A percentile compares a stretch with the other conserved stretches of the same genome.
phyloP scores from a whole-genome alignment of 2,113 vertebrate species.

The Merops nubicus region DNA sequence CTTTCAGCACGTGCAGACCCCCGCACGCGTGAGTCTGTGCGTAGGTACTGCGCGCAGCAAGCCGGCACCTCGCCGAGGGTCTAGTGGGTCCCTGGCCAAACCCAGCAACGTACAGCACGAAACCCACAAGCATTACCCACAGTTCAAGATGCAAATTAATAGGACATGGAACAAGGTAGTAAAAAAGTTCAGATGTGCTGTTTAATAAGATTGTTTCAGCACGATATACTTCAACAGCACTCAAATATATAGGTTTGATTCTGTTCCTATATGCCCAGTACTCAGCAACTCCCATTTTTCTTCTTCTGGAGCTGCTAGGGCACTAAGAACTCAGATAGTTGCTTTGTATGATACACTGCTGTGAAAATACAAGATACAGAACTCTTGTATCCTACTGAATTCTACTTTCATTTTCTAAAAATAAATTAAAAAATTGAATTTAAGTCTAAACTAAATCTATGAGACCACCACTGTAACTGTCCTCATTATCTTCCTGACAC shows the following conservation, averaged over 20 bases:
- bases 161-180: background rate
- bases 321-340: background rate
- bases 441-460: background rate
- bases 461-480: background rate
- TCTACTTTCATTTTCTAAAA: background rate
- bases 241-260: background rate
- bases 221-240: background rate
- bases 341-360: background rate
- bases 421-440: background rate
- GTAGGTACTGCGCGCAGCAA: background rate
- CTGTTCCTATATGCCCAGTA: background rate
- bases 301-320: background rate
- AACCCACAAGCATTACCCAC: background rate
- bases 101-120: background rate
- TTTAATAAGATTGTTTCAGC: background rate
- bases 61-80: background rate
- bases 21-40: accelerated
- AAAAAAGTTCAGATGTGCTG: background rate
- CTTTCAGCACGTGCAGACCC: background rate
- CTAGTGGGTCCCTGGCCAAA: background rate
- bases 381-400: background rate
- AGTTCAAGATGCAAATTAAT: background rate
- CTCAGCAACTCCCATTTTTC: background rate
- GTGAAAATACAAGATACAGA: background rate
- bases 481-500: background rate